These are phyloP conservation scores for Caracal caracal DNA, from an alignment of 2,113 vertebrate species.

Conservation along the genomic window DNA sequence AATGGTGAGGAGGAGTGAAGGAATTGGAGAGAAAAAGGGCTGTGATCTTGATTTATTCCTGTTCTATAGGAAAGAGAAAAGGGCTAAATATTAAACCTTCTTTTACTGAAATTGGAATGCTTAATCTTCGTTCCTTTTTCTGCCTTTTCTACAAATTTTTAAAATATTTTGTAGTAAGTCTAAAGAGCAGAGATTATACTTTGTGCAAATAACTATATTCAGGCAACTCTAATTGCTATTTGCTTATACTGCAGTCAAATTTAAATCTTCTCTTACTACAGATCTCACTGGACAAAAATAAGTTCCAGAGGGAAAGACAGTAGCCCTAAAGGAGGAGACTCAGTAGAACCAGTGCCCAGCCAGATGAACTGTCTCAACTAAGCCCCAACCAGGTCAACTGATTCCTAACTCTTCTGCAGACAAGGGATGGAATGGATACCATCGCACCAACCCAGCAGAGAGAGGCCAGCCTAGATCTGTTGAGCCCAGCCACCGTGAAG, in stretches of 20 bases:
- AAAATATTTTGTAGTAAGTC: background rate
- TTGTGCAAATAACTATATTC: background rate
- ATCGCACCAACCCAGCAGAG: background rate
- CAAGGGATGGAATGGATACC: background rate
- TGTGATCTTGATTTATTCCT: background rate
- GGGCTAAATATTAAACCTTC: background rate
- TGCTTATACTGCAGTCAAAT: background rate
- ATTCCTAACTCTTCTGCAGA: background rate
- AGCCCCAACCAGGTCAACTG: background rate
- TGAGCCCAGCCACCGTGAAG: background rate
- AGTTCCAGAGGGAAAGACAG: background rate
- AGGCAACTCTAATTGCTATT: background rate
- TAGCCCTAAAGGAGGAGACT: background rate
- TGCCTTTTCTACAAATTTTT: background rate
- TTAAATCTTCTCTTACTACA: background rate
- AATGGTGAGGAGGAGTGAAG: background rate
- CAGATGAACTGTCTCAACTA: background rate
- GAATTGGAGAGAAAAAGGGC: background rate
- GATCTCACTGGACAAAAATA: background rate
- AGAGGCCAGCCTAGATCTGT: background rate
- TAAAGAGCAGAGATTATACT: background rate
- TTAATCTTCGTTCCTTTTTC: background rate
- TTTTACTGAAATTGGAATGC: background rate
- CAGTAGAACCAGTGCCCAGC: background rate
- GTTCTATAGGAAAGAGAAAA: background rate